Evolutionary conservation across 2,888 invertebrate genomes (phyloP).

Genomic region (Trimorus sp.): DNA sequence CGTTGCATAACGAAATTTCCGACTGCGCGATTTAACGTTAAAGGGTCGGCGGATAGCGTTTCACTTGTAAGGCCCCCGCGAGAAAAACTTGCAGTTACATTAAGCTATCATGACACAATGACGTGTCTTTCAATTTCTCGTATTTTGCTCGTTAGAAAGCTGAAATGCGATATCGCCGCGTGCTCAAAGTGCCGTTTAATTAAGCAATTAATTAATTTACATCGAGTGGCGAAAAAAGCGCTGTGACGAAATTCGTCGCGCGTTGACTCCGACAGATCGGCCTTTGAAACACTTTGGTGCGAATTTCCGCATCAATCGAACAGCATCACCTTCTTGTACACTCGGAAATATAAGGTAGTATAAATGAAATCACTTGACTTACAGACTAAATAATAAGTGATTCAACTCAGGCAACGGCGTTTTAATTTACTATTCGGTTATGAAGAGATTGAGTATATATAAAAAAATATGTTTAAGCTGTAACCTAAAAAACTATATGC

Average conservation of each 20-base stretch:
- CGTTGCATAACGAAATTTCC: conserved; percentile 48
- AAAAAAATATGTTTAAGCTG: too few species aligned
- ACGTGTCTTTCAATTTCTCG: conserved; percentile 2
- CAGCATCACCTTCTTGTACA: too few species aligned
- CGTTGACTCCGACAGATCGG: too few species aligned
- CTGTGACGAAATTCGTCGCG: too few species aligned
- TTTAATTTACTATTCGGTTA: not conserved
- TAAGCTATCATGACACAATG: conserved; percentile 12
- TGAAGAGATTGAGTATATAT: too few species aligned
- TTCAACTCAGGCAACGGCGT: not conserved
- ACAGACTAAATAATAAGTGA: too few species aligned
- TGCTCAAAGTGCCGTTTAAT: not conserved
- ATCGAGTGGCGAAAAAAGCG: not conserved
- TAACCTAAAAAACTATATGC: too few species aligned
- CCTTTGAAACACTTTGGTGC: too few species aligned
- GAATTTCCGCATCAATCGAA: too few species aligned
- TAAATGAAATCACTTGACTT: too few species aligned
- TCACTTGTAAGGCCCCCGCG: conserved; percentile 2
- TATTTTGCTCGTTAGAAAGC: not conserved
- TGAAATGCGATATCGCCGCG: too few species aligned
- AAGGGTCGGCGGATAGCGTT: conserved; percentile 26
- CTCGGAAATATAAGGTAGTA: too few species aligned
- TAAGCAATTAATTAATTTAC: not conserved
- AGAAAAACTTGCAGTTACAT: not conserved
- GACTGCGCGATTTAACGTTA: conserved; percentile 26